Base-by-base conservation (phyloP, 2,113 vertebrate species). In the Scomber scombrus region DNA sequence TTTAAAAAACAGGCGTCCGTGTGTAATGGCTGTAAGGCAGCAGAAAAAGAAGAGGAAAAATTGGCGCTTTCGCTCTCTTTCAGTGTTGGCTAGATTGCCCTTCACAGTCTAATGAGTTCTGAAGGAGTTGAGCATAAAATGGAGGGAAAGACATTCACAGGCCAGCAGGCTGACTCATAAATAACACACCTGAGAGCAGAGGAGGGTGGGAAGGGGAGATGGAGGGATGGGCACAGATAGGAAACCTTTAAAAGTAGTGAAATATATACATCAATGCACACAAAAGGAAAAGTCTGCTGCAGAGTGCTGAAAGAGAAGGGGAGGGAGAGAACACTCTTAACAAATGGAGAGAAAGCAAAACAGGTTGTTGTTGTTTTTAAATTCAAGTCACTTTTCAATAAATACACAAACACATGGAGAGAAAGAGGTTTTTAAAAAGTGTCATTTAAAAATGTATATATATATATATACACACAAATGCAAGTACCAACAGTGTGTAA, bases 91-190 rank as follows among this genome's bases (percentile, higher is more conserved):
- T 79, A 91, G 77, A 86, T 90, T 86, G 91, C 85, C 93, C 91
- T 94, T 93, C 90, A 93, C 89, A 89, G 87, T 86, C 90, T 93
- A 89, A 93, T 88, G 91, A 88, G 56, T 91, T 91, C 87, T 86
- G 90, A 92, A 91, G 83, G 85, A 91, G 80, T 58, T 68, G 67
- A 63, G 75, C 79, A 86, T 88, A 87, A 93, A 93, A 85, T 89
- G 84, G 81, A 87, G 87, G 83, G 66, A 91, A 79, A 85, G 84
- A 89, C 77, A 86, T 90, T 92, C 88, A 91, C 89, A 86, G 80
- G 78, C 85, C 89, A 88, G 85, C 85, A 75, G 81, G 80, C 84
- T 88, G 87, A 80, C 57, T 86, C 89, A 91, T 91, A 91, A 92
- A 94, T 92, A 89, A 91, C 89, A 89, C 85, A 88, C 88, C 87